Evolutionary conservation across 2,113 vertebrate genomes (phyloP).

Genomic region (Notiomystis cincta): DNA sequence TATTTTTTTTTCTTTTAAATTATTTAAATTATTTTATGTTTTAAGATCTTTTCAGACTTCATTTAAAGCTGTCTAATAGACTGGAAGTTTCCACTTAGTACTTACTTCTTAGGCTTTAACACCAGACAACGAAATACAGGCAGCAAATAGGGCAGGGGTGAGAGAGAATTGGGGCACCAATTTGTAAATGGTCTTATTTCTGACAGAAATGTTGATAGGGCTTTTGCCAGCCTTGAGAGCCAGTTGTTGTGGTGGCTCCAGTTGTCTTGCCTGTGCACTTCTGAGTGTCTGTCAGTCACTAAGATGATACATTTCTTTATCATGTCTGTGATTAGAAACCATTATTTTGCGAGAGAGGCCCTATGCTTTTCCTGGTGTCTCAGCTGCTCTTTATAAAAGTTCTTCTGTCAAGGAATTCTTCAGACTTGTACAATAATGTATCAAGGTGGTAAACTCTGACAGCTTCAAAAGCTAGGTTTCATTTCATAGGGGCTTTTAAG

Average conservation of each 20-base stretch:
- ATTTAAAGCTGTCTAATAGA: neutral
- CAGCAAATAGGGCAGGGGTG: constrained; percentile 7
- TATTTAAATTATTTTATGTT: neutral
- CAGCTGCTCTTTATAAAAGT: constrained; percentile 62
- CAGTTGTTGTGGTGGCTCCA: constrained; percentile 32
- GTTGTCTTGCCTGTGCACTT: constrained; percentile 56
- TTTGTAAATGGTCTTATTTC: constrained; percentile 61
- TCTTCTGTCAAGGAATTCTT: constrained; percentile 64
- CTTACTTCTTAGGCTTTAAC: neutral
- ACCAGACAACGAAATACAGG: neutral
- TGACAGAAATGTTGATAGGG: constrained; percentile 62
- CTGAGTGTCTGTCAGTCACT: constrained; percentile 40
- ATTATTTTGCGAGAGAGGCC: constrained; percentile 63
- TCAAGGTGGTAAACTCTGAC: constrained; percentile 65
- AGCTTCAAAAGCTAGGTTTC: constrained; percentile 67
- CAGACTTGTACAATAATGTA: constrained; percentile 63
- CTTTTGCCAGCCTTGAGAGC: constrained; percentile 48
- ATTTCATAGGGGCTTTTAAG: constrained; percentile 70
- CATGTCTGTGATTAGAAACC: constrained; percentile 63
- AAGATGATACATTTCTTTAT: constrained; percentile 60
- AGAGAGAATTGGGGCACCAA: constrained; percentile 21
- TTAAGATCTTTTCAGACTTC: neutral
- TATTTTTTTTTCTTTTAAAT: neutral
- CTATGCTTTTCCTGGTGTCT: constrained; percentile 54
- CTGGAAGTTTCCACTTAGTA: neutral